These are phyloP conservation scores for Clarias laeviceps DNA, from an alignment of 2,797 vertebrate species.

Conservation along the genomic window DNA sequence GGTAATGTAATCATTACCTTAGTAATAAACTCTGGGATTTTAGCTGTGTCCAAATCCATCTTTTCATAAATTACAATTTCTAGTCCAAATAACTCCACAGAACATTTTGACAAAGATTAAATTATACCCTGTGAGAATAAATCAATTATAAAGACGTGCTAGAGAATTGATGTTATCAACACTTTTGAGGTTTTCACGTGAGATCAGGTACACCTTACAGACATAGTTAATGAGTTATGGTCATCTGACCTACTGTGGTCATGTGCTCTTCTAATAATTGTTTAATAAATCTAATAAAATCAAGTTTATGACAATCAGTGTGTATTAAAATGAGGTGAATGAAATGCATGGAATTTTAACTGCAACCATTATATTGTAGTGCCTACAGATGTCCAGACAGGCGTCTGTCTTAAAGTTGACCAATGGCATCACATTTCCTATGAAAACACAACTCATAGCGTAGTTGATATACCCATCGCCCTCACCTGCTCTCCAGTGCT, in stretches of 20 bases:
- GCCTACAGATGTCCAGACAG: not conserved
- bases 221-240: not conserved
- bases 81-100: not conserved
- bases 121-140: not conserved
- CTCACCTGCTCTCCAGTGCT: conserved; percentile 90
- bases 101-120: not conserved
- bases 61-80: not conserved
- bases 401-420: not conserved
- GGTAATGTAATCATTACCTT: not conserved
- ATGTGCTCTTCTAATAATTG: conserved; percentile 27
- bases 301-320: not conserved
- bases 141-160: not conserved
- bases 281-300: not conserved
- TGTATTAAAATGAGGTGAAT: not conserved
- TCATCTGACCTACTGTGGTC: conserved; percentile 40
- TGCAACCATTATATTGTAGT: not conserved
- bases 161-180: not conserved
- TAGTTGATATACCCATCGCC: not conserved
- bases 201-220: no score
- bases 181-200: not conserved
- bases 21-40: not conserved
- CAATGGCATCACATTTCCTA: not conserved
- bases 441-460: not conserved
- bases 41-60: not conserved
- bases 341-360: no score